phyloP scores from a whole-genome alignment of 2,113 vertebrate species.

The Astatoreochromis straeleni region DNA sequence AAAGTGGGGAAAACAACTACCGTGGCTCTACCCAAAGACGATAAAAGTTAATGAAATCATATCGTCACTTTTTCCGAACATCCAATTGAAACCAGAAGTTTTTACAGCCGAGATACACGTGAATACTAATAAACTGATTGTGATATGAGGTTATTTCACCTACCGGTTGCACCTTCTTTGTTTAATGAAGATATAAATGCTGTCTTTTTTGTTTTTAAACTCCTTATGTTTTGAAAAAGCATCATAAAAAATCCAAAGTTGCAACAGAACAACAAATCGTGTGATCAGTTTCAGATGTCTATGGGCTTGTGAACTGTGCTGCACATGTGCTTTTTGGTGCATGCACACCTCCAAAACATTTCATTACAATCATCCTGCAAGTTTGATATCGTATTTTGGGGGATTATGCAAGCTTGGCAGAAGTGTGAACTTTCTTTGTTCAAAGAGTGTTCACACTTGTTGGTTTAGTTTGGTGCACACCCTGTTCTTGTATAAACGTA shows the following conservation, averaged over 20 bases:
- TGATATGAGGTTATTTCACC: not conserved
- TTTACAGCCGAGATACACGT: not conserved
- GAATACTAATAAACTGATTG: not conserved
- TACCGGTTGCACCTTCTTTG: not conserved
- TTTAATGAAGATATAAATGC: not conserved
- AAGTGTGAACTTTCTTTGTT: not conserved
- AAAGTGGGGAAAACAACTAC: not conserved
- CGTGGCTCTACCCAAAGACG: not conserved
- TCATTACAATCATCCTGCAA: not conserved
- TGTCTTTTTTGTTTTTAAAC: not conserved
- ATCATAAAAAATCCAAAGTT: not conserved
- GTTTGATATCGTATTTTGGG: not conserved
- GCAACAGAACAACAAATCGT: not conserved
- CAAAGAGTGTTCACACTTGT: not conserved
- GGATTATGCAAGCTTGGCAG: not conserved
- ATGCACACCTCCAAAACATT: not conserved
- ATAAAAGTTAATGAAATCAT: not conserved
- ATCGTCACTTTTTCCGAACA: not conserved
- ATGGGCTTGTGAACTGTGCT: not conserved
- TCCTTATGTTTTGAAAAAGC: not conserved
- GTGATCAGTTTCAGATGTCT: not conserved
- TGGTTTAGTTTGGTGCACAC: not conserved
- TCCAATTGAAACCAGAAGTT: not conserved
- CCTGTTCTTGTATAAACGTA: not conserved
- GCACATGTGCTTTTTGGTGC: not conserved